Percentiles rank a stretch among this genome's conserved stretches.
Conservation (phyloP, 2,113 vertebrate species). For the Felis chaus region DNA sequence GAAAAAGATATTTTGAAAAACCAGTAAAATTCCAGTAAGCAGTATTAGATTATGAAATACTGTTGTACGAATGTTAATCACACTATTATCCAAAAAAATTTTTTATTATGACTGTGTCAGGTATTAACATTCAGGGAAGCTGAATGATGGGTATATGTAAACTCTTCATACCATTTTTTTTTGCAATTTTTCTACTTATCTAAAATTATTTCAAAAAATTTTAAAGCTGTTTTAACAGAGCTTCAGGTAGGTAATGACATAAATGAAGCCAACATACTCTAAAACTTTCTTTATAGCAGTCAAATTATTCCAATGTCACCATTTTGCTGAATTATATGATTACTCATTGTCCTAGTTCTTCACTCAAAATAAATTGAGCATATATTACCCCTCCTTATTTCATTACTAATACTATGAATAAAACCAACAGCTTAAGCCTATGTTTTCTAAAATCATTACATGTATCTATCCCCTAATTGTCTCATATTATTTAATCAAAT, state of each 20-base stretch:
- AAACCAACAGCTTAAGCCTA: not conserved
- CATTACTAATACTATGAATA: not conserved
- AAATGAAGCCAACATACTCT: not conserved
- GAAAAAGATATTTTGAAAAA: not conserved
- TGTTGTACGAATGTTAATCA: not conserved
- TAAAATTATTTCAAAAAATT: not conserved
- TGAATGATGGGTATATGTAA: not conserved
- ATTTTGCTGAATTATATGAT: not conserved
- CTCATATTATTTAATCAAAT: not conserved
- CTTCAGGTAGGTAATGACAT: not conserved
- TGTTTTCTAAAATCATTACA: not conserved
- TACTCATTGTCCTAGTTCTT: not conserved
- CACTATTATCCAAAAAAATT: not conserved
- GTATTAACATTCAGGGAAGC: not conserved
- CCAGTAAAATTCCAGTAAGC: not conserved
- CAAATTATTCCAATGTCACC: not conserved
- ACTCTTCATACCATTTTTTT: not conserved
- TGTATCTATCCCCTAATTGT: not conserved
- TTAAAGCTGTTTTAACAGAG: not conserved
- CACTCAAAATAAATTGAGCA: not conserved
- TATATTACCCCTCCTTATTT: not conserved
- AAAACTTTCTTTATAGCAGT: not conserved
- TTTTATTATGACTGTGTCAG: not conserved
- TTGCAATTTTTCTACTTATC: not conserved
- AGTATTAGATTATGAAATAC: not conserved